A percentile compares a stretch with the other conserved stretches of the same genome.
Conservation (phyloP, 2,113 vertebrate species). For the Ahaetulla prasina region DNA sequence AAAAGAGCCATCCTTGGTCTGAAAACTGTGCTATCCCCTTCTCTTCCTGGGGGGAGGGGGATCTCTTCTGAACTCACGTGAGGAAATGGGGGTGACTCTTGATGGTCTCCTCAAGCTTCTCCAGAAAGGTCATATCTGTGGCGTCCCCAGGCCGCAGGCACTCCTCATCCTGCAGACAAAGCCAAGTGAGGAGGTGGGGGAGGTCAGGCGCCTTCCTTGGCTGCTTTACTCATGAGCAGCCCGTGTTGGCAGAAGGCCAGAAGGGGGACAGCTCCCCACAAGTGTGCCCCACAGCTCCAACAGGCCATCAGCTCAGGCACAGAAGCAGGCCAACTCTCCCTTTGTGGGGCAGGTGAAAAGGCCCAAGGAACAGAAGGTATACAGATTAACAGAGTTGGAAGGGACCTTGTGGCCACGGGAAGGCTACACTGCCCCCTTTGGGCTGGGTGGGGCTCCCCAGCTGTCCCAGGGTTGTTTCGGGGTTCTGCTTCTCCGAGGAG, state of each 20-base stretch:
- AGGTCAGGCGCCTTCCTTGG: not conserved
- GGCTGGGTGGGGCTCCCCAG: not conserved
- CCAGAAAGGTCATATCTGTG: constrained; percentile 90
- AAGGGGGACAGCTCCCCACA: not conserved
- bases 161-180: constrained; percentile 84
- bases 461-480: not conserved
- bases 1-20: not conserved
- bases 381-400: too few species aligned
- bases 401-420: not conserved
- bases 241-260: not conserved
- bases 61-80: constrained; percentile 77
- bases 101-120: constrained; percentile 89
- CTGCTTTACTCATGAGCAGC: not conserved
- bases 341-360: not conserved
- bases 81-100: constrained; percentile 93
- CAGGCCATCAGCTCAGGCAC: not conserved
- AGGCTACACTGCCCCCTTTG: not conserved
- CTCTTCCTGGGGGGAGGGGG: not conserved
- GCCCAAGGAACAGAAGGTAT: not conserved
- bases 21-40: not conserved
- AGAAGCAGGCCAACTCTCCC: not conserved
- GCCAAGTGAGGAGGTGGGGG: too few species aligned
- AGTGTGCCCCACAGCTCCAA: not conserved
- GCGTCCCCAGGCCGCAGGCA: constrained; percentile 94
- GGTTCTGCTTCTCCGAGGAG: not conserved